phyloP scores from a whole-genome alignment of 2,888 invertebrate genomes.

The Subacronicta megacephala region DNA sequence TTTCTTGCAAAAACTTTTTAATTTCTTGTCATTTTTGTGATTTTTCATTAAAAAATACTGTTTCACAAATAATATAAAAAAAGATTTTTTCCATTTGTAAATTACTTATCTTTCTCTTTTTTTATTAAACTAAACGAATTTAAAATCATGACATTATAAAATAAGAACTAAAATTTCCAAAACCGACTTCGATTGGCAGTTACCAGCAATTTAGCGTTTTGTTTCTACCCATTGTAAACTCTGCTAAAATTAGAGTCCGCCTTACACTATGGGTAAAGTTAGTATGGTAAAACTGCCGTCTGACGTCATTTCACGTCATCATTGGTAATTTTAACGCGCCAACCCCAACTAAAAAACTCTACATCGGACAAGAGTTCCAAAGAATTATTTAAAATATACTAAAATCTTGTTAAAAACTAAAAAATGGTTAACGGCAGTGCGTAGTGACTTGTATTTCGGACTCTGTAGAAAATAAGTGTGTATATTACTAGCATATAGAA shows the following conservation, averaged over 20 bases:
- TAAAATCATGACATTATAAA: conserved; percentile 28
- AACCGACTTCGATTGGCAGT: conserved; percentile 11
- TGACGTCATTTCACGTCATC: conserved; percentile 28
- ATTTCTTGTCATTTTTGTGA: no score
- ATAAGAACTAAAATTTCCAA: neutral
- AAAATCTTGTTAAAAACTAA: conserved; percentile 26
- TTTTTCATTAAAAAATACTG: no score
- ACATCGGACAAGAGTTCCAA: conserved; percentile 55
- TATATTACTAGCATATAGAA: conserved; percentile 75
- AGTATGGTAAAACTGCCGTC: conserved; percentile 17
- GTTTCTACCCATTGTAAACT: conserved; percentile 33
- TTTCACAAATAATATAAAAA: neutral
- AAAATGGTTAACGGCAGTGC: conserved; percentile 67
- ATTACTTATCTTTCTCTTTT: neutral
- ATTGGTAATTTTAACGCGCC: conserved; percentile 21
- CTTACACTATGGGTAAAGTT: conserved; percentile 43
- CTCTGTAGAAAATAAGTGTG: conserved; percentile 74
- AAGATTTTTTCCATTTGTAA: conserved; percentile 12
- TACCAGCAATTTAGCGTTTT: conserved; percentile 12
- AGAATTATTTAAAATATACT: conserved; percentile 55
- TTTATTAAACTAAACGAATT: conserved; percentile 18
- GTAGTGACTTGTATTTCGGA: conserved; percentile 75
- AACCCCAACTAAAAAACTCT: conserved; percentile 30
- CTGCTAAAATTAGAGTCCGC: conserved; percentile 39
- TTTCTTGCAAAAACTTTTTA: no score